Evolutionary conservation across 2,113 vertebrate species (phyloP).

Genomic region (Muntiacus muntjak): DNA sequence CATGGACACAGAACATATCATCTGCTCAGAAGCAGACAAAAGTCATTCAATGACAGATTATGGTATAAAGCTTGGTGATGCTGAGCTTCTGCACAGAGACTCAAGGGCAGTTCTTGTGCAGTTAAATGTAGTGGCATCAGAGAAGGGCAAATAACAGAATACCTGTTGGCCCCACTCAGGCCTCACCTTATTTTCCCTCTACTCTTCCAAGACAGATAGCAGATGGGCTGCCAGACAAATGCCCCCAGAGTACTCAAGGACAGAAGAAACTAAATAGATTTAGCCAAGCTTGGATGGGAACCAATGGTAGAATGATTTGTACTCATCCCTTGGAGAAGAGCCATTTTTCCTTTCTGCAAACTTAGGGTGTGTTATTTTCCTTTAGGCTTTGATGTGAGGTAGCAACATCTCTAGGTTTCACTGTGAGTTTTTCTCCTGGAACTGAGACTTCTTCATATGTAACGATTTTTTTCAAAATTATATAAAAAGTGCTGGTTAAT

Average conservation of each 20-base stretch:
- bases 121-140: neutral
- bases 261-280: conserved; percentile 4
- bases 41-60: neutral
- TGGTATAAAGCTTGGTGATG: neutral
- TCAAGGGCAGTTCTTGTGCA: neutral
- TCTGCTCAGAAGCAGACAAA: neutral
- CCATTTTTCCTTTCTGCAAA: neutral
- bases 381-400: conserved; percentile 7
- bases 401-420: neutral
- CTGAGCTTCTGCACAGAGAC: neutral
- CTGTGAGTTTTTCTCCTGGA: neutral
- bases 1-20: neutral
- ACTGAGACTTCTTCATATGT: neutral
- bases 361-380: neutral
- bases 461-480: neutral
- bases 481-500: neutral
- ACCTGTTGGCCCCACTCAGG: neutral
- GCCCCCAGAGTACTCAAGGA: neutral
- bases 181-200: neutral
- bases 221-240: neutral
- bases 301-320: conserved; percentile 5
- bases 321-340: conserved; percentile 1
- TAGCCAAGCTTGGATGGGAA: neutral
- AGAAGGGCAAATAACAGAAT: conserved; percentile 6
- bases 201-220: neutral